Base-by-base conservation (phyloP, 2,113 vertebrate species). In the Phoenicopterus ruber region DNA sequence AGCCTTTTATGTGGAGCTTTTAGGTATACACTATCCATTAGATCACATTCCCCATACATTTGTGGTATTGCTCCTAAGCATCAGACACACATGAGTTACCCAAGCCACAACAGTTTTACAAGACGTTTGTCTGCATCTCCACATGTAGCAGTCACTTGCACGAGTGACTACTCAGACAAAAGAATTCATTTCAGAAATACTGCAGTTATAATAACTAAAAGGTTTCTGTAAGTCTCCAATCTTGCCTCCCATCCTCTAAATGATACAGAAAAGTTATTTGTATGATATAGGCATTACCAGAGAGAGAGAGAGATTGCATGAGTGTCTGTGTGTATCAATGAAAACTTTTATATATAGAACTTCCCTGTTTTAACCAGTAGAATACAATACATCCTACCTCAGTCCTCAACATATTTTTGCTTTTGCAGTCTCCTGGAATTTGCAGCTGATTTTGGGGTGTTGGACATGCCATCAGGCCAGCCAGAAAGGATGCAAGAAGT, bases 1-100 rank as follows among this genome's bases (percentile, higher is more conserved):
- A 88, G 93, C 18, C 78, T 91, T 88, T 94, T 85, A 96, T 65
- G 61, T 69, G 47, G 49, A 93, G 54, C 65, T 80, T 34, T 93
- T 86, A 52, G 71, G 58, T 61, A 78, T 54, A 88, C 24, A 32
- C 58, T 42, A 82, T 42, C 80, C 81, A 92, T 91, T 96, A 90
- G 42, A 91, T 87, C 66, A 55, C 36, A 82, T 80, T 78, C 83
- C 85, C 69, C 82, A 87, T 11, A 49, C 44, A 46, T 82, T 61
- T 34, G n/a, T 82, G 93, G 80, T 50, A 67, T 34, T 46, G 20
- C 17, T 80, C n/a, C 89, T 66, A 82, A 88, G 46, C 50, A 76
- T 22, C 69, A 83, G 61, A 66, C 5, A 4, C 34, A 69, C 50
- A n/a, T 2, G 58, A 70, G 72, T 72, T 86, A 61, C 47, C 34